Base-by-base conservation (phyloP, 1,140 invertebrate genomes). In the Drosophila paulistorum region DNA sequence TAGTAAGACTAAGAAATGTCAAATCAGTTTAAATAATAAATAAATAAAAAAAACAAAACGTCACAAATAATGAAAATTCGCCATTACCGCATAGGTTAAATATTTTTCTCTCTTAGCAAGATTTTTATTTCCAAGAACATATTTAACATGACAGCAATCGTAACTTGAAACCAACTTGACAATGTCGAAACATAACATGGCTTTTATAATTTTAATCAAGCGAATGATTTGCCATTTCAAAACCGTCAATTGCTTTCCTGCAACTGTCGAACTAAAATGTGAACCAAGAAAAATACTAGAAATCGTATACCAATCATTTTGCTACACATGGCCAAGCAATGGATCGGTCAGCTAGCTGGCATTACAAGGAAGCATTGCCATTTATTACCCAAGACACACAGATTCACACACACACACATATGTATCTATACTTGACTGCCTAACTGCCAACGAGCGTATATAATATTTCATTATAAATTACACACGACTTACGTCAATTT, bases 391-490 rank as follows among this genome's bases (percentile, higher is more conserved):
- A 71, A 79, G 71, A 65, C 76, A 87, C 76, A 87, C 5, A 5
- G 23, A 26, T 4, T 17, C 30, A 17, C 55, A 58, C 42, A 45
- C 14, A 1, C 7, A 3, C 13, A 41, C 39, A 41, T 5, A 79
- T 48, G 7, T 48, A 48, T 48, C 20, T 48, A 48, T 48, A 58
- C 83, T 87, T 87, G 83, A 69, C 83, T 86, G 83, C 79, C 84
- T 83, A 89, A 87, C 83, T 86, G 83, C 83, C 79, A 86, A 65
- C 64, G 79, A 83, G 68, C 73, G 84, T 83, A 77, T 87, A 86
- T 86, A 86, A 89, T 89, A 89, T 89, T 84, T 89, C 84, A 89
- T 89, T 89, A 84, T 89, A 89, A 89, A 89, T 89, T 89, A 89
- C 84, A 89, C 84, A 90, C 84, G 84, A 90, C 84, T 89, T 89